Evolutionary conservation across 2,113 vertebrate species (phyloP).

Genomic region (Prionailurus viverrinus): DNA sequence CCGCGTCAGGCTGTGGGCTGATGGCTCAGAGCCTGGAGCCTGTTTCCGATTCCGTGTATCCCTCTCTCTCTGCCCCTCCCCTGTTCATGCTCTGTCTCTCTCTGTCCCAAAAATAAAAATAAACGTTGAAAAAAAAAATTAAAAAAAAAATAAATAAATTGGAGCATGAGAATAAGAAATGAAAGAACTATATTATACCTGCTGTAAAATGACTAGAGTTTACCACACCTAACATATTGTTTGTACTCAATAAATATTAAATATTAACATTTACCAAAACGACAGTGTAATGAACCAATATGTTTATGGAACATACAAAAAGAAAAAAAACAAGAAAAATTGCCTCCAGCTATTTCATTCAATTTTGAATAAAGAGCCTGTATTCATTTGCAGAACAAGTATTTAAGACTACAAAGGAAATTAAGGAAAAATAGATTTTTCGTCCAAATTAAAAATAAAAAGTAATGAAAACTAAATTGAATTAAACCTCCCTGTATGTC

Average conservation of each 20-base stretch:
- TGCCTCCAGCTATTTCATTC: neutral
- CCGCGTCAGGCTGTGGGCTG: no score
- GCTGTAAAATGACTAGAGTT: neutral
- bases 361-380: conserved; percentile 26
- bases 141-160: no score
- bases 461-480: conserved; percentile 52
- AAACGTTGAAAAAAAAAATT: no score
- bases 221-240: neutral
- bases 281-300: neutral
- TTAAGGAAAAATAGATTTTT: conserved; percentile 18
- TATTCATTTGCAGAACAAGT: neutral
- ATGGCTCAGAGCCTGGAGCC: no score
- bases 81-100: no score
- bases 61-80: no score
- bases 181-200: neutral
- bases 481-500: conserved; percentile 21
- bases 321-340: neutral
- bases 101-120: no score
- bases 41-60: no score
- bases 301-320: neutral
- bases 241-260: conserved; percentile 56
- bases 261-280: conserved; percentile 39
- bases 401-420: conserved; percentile 44
- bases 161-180: neutral
- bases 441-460: conserved; percentile 49